Evolutionary conservation across 1,140 invertebrate species (phyloP), one percentile per base, ranked within the genome.

Genomic region (Drosophila pandora): DNA sequence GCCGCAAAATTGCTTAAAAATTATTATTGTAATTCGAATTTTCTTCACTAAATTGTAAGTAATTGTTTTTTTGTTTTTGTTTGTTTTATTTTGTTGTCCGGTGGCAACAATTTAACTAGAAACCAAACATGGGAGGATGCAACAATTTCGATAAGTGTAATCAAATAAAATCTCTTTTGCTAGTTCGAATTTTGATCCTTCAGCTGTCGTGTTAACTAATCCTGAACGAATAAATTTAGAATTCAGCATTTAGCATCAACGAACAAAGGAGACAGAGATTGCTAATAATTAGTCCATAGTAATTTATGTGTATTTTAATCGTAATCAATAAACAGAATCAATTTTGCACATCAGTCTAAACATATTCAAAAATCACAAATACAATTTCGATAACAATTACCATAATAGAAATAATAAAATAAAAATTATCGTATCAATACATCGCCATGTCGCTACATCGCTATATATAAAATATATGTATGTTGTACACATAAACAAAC

Each of bases 331-430:
- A 84, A 84, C 80, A 88, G 71, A 82, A 87, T 84, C 21, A 87
- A 88, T 88, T 88, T 88, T 88, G 83, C 80, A 85, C 83, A 76
- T 88, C 83, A 88, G 83, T 88, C 83, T 88, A 88, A 88, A 88
- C 83, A 88, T 87, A 85, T 85, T 85, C 82, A 85, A 88, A 83
- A 88, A 88, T 88, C 83, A 88, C 83, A 88, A 89, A 89, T 88
- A 88, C 84, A 88, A 88, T 88, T 88, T 88, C 83, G 83, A 88
- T 88, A 88, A 88, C 83, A 88, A 87, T 83, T 83, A 87, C 79
- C 81, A 88, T 88, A 88, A 88, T 88, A 89, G 81, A 77, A 79
- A 85, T 77, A 87, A 87, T 76, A 89, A 87, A 79, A 65, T 79
- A 90, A 79, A 69, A 74, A 76, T 82, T 81, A 74, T 78, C 64